Percentiles rank a stretch among this genome's conserved stretches.
Evolutionary conservation across 92 coral and sea anemone species (phyloP).

Genomic region (Actinernus sp.): DNA sequence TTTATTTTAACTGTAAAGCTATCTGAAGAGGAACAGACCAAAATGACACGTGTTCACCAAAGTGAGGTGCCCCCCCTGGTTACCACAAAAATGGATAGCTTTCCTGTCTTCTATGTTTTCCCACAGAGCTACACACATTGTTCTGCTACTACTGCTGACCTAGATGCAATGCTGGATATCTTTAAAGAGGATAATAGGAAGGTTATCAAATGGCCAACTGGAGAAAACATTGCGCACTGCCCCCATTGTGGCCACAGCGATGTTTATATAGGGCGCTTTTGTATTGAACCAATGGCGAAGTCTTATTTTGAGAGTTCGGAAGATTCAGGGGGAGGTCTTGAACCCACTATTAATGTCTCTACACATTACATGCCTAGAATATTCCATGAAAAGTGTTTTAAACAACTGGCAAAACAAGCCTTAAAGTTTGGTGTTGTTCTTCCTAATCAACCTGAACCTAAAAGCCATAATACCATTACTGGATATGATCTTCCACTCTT

Average conservation of each 20-base stretch:
- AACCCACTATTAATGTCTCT: no score
- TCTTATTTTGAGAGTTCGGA: not conserved
- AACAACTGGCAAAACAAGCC: not conserved
- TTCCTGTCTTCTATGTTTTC: slow-evolving; percentile 1
- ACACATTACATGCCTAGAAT: slow-evolving; percentile 1
- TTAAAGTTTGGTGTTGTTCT: not conserved
- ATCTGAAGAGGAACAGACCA: not conserved
- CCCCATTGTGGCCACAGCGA: not conserved
- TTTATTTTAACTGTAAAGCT: not conserved
- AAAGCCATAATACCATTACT: not conserved
- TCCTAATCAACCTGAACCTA: not conserved
- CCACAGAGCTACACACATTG: not conserved
- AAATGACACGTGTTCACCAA: not conserved
- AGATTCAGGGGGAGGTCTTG: no score
- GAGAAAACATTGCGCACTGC: not conserved
- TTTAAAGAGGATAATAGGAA: not conserved
- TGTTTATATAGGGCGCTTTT: not conserved
- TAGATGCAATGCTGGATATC: not conserved
- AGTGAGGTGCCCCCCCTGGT: not conserved
- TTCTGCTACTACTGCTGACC: not conserved
- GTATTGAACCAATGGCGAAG: slow-evolving; percentile 1
- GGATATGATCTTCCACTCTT: not conserved
- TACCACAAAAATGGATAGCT: not conserved
- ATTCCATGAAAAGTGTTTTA: not conserved
- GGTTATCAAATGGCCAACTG: not conserved